Conservation (phyloP, 2,888 invertebrate species). For the Strigamia maritima region DNA sequence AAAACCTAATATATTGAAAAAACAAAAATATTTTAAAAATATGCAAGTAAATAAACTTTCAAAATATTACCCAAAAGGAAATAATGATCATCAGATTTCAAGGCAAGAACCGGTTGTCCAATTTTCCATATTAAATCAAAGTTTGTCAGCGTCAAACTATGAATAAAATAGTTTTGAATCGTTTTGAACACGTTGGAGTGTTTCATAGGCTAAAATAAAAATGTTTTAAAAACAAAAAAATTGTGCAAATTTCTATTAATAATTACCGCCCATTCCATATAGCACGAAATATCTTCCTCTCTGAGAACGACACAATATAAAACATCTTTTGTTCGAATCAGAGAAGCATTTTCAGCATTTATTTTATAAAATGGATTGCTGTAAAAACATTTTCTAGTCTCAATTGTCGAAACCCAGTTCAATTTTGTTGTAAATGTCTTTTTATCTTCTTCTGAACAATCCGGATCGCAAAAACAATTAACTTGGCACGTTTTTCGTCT, state of each 20-base stretch:
- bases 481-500: slow-evolving; percentile 66
- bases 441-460: slow-evolving; percentile 64
- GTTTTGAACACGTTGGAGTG: background rate
- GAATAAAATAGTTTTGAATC: background rate
- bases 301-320: background rate
- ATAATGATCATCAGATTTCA: background rate
- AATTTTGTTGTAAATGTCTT: slow-evolving; percentile 62
- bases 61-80: background rate
- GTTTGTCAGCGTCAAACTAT: no score
- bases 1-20: background rate
- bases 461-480: slow-evolving; percentile 78
- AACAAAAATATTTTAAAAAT: background rate
- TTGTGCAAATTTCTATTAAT: background rate
- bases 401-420: background rate
- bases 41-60: background rate
- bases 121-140: background rate
- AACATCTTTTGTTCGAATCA: background rate
- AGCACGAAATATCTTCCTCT: background rate
- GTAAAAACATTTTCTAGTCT: background rate
- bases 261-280: background rate
- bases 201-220: background rate
- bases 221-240: background rate
- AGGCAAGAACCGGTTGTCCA: background rate
- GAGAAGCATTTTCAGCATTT: background rate
- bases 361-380: slow-evolving; percentile 33